phyloP scores from a whole-genome alignment of 2,113 vertebrate species.

The Larimichthys crocea region DNA sequence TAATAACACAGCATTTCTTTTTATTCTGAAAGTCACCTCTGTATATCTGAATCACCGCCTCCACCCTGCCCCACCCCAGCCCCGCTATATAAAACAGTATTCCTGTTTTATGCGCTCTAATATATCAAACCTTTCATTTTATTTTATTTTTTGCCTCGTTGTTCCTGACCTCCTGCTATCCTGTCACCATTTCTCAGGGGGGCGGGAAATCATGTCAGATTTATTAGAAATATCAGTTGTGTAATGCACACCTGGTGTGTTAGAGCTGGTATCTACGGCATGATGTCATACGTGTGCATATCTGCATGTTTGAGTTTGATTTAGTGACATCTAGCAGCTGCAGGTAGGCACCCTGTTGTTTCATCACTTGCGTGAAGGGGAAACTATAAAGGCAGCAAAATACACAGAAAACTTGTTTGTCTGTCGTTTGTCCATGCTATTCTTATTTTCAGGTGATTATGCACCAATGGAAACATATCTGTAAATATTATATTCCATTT shows the following conservation, averaged over 20 bases:
- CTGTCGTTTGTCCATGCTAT: too few relatives aligned
- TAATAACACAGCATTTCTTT: slow-evolving; percentile 53
- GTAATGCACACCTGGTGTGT: not conserved
- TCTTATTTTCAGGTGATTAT: too few relatives aligned
- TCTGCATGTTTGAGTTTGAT: not conserved
- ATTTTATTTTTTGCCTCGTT: not conserved
- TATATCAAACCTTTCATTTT: slow-evolving; percentile 28
- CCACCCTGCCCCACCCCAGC: not conserved
- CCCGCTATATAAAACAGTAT: not conserved
- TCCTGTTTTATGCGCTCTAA: slow-evolving; percentile 25
- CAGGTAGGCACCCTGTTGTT: too few relatives aligned
- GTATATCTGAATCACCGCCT: slow-evolving; percentile 7
- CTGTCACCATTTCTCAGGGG: not conserved
- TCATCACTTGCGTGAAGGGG: too few relatives aligned
- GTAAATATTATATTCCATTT: too few relatives aligned
- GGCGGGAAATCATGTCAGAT: not conserved
- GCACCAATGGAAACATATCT: too few relatives aligned
- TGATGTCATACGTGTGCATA: not conserved
- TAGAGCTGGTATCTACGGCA: not conserved
- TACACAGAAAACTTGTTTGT: too few relatives aligned
- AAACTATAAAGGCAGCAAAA: too few relatives aligned
- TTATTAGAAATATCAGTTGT: slow-evolving; percentile 10
- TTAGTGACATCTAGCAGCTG: too few relatives aligned
- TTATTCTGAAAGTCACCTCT: slow-evolving; percentile 52
- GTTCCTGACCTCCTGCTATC: not conserved